Evolutionary conservation across 2,797 vertebrate genomes (phyloP).

Genomic region (Syndactyla subalaris): DNA sequence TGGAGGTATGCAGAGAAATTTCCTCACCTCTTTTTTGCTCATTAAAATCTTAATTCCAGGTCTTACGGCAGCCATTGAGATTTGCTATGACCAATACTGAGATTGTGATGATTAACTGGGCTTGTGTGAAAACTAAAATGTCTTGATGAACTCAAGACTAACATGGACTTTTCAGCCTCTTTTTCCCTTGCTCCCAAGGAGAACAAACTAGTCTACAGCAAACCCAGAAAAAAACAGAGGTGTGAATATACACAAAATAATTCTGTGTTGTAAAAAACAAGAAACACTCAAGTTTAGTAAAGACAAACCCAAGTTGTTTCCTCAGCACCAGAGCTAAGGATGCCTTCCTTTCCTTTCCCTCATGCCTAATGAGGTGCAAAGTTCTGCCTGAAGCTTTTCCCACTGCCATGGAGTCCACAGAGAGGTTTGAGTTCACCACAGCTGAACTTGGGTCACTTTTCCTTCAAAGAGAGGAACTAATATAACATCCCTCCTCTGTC

Average conservation of each 20-base stretch:
- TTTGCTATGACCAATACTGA: background rate
- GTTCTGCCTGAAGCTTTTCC: background rate
- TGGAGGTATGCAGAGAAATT: background rate
- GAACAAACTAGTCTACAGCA: background rate
- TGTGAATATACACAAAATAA: background rate
- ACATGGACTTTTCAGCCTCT: background rate
- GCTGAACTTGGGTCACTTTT: background rate
- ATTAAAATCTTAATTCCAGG: background rate
- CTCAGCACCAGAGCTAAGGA: background rate
- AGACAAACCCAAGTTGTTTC: background rate
- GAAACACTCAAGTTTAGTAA: background rate
- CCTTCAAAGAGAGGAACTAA: background rate
- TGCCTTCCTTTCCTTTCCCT: background rate
- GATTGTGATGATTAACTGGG: background rate
- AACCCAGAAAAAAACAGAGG: background rate
- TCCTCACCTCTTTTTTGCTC: background rate
- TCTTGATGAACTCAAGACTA: background rate
- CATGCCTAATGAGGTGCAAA: background rate
- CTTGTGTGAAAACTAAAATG: background rate
- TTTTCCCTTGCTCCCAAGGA: background rate
- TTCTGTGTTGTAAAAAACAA: background rate
- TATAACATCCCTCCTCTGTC: background rate
- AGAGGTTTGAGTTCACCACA: background rate
- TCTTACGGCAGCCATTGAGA: background rate
- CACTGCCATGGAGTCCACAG: background rate